Base-by-base conservation (phyloP, 2,113 vertebrate species). In the Peromyscus californicus region DNA sequence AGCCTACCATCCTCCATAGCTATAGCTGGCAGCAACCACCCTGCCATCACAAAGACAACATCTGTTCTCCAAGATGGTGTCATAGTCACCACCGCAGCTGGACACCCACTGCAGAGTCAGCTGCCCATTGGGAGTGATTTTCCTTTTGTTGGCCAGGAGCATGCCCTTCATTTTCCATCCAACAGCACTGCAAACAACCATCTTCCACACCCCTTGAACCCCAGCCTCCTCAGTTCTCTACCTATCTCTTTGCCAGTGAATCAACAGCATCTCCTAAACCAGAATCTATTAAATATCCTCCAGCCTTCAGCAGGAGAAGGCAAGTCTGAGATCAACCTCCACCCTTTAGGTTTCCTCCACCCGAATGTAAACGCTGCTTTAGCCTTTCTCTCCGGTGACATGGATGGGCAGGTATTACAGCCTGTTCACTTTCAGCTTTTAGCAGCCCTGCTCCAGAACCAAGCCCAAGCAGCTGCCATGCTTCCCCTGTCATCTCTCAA, bases 231-330 rank as follows among this genome's bases (percentile, higher is more conserved):
- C 98, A 98, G 33, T 86, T 99, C 99, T 97, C 98, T 99, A 75
- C 99, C 99, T 96, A 98, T 99, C 98, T 98, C 99, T 97, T 98
- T 99, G 98, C 98, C 99, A 95, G 98, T 99, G 98, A 99, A 99
- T 98, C 99, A 99, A 98, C 99, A 99, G 97, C 99, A 99, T 98
- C 99, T 99, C 98, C 98, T 99, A 97, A 99, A 99, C 98, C 99
- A 99, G 98, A 99, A 99, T 90, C 98, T 99, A 98, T 96, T 99
- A 97, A 99, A 99, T 98, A 99, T 99, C 98, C 99, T 99, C 22
- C 99, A 99, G 99, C 98, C 99, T 99, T 98, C 99, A 89, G 97
- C 99, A 88, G 99, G 99, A 99, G 99, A 99, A 98, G 99, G 99
- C 99, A 99, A 99, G 98, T 99, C 98, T 84, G 99, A 99, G 98